Base-by-base conservation (phyloP, 2,113 vertebrate species). In the Pachypanchax playfairii region DNA sequence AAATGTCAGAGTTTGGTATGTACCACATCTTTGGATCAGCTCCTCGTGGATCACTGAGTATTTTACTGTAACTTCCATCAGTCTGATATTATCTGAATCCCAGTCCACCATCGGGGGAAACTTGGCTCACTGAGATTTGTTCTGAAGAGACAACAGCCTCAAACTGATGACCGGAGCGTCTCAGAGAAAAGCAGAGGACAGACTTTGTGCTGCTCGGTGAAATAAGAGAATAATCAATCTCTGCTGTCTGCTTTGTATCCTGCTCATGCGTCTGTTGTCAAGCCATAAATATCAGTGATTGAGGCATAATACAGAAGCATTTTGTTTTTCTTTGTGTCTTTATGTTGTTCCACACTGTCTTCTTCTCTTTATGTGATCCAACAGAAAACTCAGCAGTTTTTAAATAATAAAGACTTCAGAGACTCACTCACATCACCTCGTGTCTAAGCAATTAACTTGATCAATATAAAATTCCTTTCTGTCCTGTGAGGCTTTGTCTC, bases 391-490 rank as follows among this genome's bases (percentile, higher is more conserved):
- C 29, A 62, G 43, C 11, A 17, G 57, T 36, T 20, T n/a, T 25
- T 10, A 56, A 49, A 60, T 5, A 2, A 18, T 26, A 20, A 25
- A 2, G 9, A 43, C 51, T 0, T 25, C 24, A 53, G n/a, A 14
- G 21, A 29, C 20, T 33, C 14, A 6, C 5, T 42, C 44, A 24
- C 14, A 29, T 39, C 13, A 20, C 13, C 26, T 8, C 33, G 21
- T 17, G 42, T 53, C 51, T 31, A 0, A 15, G 54, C 79, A 78
- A 80, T 80, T 79, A 73, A 54, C 65, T 82, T 61, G 64, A 78
- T 87, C 43, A 12, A 81, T 84, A 71, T 25, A 59, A 53, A 68
- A 69, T 59, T n/a, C 70, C 46, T 60, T 25, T 55, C 26, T 18
- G 13, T 47, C 22, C 42, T 12, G 36, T 2, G 52, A 1, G 24